A percentile compares a stretch with the other conserved stretches of the same genome.
phyloP scores from a whole-genome alignment of 1,140 invertebrate species.

The Neodiprion fabricii region DNA sequence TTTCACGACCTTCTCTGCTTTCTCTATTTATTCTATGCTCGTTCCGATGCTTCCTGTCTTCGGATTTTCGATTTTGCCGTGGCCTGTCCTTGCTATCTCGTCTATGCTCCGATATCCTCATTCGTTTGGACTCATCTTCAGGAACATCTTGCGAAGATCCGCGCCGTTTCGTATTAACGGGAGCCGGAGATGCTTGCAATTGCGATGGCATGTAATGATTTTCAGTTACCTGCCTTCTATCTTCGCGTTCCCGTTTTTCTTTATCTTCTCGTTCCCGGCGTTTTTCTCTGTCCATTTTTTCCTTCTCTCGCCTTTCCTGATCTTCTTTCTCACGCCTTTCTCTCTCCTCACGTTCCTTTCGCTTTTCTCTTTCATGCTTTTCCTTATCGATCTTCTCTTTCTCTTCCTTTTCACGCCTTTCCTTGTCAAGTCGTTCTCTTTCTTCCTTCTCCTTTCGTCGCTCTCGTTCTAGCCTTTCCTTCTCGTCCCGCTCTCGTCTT shows the following conservation, averaged over 20 bases:
- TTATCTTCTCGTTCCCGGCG: slow-evolving; percentile 34
- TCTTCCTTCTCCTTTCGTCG: slow-evolving; percentile 45
- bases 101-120: slow-evolving; percentile 69
- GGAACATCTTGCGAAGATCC: slow-evolving; percentile 79
- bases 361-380: slow-evolving; percentile 40
- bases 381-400: slow-evolving; percentile 52
- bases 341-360: slow-evolving; percentile 36
- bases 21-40: slow-evolving; percentile 49
- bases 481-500: slow-evolving; percentile 40
- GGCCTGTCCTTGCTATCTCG: slow-evolving; percentile 76
- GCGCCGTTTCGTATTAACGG: slow-evolving; percentile 72
- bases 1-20: slow-evolving; percentile 39
- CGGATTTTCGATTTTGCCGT: slow-evolving; percentile 54
- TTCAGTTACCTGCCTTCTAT: slow-evolving; percentile 39
- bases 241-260: slow-evolving; percentile 39
- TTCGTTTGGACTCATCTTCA: slow-evolving; percentile 71
- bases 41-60: slow-evolving; percentile 57
- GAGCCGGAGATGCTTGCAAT: slow-evolving; percentile 63
- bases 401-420: slow-evolving; percentile 36
- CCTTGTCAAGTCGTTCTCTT: slow-evolving; percentile 41
- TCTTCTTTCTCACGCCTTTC: slow-evolving; percentile 42
- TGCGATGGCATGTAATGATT: slow-evolving; percentile 49
- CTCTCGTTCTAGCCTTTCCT: slow-evolving; percentile 46
- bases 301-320: slow-evolving; percentile 38
- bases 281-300: slow-evolving; percentile 31